Evolutionary conservation across 2,888 invertebrate genomes (phyloP).

Genomic region (Tetropium fuscum): DNA sequence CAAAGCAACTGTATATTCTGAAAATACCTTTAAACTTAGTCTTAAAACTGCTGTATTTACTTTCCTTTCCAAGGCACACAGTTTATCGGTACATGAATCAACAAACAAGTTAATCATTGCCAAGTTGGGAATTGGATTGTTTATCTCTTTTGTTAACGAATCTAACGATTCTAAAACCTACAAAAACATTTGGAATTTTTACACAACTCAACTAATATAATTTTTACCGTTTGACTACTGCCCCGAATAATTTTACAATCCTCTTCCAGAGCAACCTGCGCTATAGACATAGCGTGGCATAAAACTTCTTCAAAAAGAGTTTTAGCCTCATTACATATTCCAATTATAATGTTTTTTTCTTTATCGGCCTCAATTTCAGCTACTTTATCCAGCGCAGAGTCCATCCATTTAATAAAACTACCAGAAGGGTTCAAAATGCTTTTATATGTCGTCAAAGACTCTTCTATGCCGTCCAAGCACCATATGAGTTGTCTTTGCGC

Average conservation of each 20-base stretch:
- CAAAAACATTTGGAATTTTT: too few relatives aligned
- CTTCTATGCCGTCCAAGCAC: slow-evolving; percentile 48
- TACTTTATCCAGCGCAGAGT: slow-evolving; percentile 57
- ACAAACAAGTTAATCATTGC: slow-evolving; percentile 71
- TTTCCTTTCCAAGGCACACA: slow-evolving; percentile 75
- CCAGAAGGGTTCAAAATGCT: slow-evolving; percentile 39
- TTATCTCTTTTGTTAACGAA: slow-evolving; percentile 65
- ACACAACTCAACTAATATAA: slow-evolving; percentile 10
- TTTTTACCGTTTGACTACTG: slow-evolving; percentile 69
- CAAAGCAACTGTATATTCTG: slow-evolving; percentile 54
- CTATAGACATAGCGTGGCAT: slow-evolving; percentile 63
- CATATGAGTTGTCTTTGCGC: slow-evolving; percentile 48
- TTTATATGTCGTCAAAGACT: slow-evolving; percentile 34
- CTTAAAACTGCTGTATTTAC: slow-evolving; percentile 75
- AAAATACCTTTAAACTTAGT: slow-evolving; percentile 68
- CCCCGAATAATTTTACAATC: slow-evolving; percentile 67
- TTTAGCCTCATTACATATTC: slow-evolving; percentile 44
- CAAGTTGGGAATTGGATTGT: slow-evolving; percentile 65
- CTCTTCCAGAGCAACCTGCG: slow-evolving; percentile 57
- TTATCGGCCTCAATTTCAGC: slow-evolving; percentile 46
- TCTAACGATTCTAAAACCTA: slow-evolving; percentile 70
- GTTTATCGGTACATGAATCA: slow-evolving; percentile 72
- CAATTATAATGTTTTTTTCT: slow-evolving; percentile 35
- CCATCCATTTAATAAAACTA: slow-evolving; percentile 61
- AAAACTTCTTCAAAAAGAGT: slow-evolving; percentile 59